Percentiles rank a stretch among this genome's conserved stretches.
phyloP scores from a whole-genome alignment of 2,113 vertebrate genomes.

The Dicaeum eximium region DNA sequence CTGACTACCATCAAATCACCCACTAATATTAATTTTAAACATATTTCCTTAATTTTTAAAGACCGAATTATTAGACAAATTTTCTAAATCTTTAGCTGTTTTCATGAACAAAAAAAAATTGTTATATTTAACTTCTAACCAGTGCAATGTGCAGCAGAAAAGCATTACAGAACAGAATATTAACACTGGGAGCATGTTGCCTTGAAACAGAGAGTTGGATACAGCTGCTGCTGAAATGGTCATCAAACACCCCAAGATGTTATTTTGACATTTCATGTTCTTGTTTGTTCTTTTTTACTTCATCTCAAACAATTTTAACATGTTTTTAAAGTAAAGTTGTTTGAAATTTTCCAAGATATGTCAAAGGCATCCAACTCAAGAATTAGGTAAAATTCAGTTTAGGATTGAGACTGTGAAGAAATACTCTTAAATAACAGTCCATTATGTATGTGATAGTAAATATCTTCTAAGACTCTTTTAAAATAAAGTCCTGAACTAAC shows the following conservation, averaged over 20 bases:
- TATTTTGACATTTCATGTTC: neutral
- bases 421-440: neutral
- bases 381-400: neutral
- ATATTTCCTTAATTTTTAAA: neutral
- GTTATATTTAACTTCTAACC: neutral
- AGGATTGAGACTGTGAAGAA: neutral
- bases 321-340: neutral
- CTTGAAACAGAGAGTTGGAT: neutral
- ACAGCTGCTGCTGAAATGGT: neutral
- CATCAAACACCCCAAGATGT: neutral
- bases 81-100: neutral
- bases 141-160: neutral
- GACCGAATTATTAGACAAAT: neutral
- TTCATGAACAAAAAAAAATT: neutral
- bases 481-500: neutral
- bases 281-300: neutral
- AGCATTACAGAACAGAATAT: neutral
- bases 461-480: neutral
- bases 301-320: neutral
- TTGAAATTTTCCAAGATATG: neutral
- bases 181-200: neutral
- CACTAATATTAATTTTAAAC: neutral
- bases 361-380: neutral
- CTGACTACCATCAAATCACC: neutral
- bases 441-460: neutral